These are phyloP conservation scores for Oreotragus oreotragus DNA, from an alignment of 2,113 vertebrate species.

Conservation along the genomic window DNA sequence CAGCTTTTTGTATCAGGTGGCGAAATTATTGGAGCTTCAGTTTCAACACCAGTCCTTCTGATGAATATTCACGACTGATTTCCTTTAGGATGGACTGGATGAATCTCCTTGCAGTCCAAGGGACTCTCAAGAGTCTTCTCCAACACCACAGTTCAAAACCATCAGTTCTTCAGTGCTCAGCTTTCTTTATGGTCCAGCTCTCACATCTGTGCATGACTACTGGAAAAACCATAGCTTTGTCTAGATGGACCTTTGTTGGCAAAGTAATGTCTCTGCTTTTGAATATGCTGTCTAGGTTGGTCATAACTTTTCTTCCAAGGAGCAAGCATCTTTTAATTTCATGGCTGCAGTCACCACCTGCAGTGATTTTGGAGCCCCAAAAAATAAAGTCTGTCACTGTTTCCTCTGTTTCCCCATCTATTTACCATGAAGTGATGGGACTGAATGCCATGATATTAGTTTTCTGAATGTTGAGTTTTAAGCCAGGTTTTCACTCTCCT, in stretches of 20 bases:
- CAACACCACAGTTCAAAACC: background rate
- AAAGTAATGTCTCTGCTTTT: background rate
- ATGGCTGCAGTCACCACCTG: background rate
- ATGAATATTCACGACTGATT: background rate
- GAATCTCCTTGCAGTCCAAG: background rate
- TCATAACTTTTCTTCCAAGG: background rate
- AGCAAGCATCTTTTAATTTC: background rate
- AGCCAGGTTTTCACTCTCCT: background rate
- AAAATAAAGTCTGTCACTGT: background rate
- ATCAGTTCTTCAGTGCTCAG: background rate
- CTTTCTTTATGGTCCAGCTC: background rate
- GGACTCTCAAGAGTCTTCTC: background rate
- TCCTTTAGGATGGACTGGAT: background rate
- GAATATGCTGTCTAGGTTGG: background rate
- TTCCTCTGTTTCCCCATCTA: background rate
- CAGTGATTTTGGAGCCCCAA: background rate
- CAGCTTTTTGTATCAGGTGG: background rate
- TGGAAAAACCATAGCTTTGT: background rate
- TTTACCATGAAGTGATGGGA: background rate
- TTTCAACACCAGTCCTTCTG: background rate
- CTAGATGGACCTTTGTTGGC: background rate
- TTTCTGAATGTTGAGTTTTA: background rate
- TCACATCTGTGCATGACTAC: background rate
- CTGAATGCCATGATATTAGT: background rate
- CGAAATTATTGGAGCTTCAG: background rate